phyloP scores from a whole-genome alignment of 2,113 vertebrate genomes.

The Pandion haliaetus region DNA sequence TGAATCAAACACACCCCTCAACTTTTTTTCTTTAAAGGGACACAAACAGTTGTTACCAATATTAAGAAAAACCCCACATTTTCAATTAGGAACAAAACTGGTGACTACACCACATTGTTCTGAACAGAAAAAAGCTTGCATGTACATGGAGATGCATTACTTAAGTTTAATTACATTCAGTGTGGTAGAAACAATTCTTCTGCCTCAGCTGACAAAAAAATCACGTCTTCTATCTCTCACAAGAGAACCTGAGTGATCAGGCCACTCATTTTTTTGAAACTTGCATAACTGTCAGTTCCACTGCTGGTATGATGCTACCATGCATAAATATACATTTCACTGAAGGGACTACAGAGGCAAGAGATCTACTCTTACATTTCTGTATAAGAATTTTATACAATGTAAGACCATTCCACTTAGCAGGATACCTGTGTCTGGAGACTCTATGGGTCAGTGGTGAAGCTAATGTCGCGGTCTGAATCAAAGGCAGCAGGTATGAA shows the following conservation, averaged over 20 bases:
- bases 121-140: not conserved
- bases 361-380: not conserved
- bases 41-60: not conserved
- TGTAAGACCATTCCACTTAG: not conserved
- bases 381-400: not conserved
- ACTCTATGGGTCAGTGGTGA: not conserved
- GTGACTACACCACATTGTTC: not conserved
- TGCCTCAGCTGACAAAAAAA: not conserved
- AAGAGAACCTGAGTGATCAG: not conserved
- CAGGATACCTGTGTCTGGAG: not conserved
- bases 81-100: not conserved
- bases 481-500: not conserved
- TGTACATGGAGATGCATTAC: not conserved
- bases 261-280: not conserved
- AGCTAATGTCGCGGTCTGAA: not conserved
- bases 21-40: not conserved
- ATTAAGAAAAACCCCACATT: not conserved
- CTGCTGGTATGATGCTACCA: not conserved
- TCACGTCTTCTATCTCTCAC: not conserved
- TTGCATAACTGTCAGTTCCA: not conserved
- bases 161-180: not conserved
- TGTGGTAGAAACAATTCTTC: not conserved
- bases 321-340: not conserved
- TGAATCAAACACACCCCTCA: not conserved
- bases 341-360: not conserved